Evolutionary conservation across 1,140 invertebrate genomes (phyloP), one percentile per base, ranked within the genome.

Genomic region (Maniola jurtina): DNA sequence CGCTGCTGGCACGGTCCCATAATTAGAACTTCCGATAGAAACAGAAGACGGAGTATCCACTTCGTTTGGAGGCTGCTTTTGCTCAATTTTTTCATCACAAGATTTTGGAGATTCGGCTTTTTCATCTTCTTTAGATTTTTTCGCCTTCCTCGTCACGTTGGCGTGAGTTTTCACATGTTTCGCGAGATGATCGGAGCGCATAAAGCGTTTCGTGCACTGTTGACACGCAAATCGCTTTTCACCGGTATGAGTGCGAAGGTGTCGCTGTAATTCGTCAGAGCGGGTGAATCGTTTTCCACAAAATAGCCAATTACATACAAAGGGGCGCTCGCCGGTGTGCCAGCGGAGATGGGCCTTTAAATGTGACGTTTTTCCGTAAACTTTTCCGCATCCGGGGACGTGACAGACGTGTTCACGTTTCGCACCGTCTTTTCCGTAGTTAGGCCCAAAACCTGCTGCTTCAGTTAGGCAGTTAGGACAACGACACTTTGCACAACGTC

Each of bases 121-220:
- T 5, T 86, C 87, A 14, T 86, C 81, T 16, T 83, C 81, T 73
- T 84, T 86, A 6, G 75, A 6, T 76, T 92, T 92, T 59, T 85
- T 84, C 35, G 68, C 82, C 61, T 92, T 93, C 40, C 79, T 86
- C n/a, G 91, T 91, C 16, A 88, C 87, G 47, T 94, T 95, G 25
- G 93, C 98, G 99, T 99, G 98, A 52, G 98, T 99, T 92, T 98
- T 98, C 73, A 97, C 96, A 92, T 99, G 98, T 92, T 99, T 99
- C 77, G 96, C 96, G 78, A 99, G 93, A 91, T 99, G 98, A 91
- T 99, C 98, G 73, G 96, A 97, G 73, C 98, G 93, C 97, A 98
- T 98, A 92, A 98, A 98, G 71, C 97, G 93, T 92, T 98, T 98
- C 92, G 98, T 98, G 93, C 97, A 98, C 76, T 97, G 94, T 66